Evolutionary conservation across 2,797 vertebrate species (phyloP).

Genomic region (Limnodromus scolopaceus): DNA sequence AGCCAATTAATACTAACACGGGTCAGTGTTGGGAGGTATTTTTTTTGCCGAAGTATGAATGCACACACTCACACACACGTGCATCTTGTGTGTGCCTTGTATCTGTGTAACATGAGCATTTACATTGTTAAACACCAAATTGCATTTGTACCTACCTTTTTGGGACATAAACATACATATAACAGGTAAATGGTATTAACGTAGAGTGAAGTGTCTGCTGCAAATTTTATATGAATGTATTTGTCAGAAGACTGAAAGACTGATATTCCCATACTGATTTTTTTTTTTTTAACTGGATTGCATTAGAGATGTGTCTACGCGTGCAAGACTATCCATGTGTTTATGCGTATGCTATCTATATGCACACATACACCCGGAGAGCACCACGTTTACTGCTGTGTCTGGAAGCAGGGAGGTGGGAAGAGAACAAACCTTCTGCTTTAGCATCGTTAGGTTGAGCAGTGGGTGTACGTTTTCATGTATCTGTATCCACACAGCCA

Average conservation of each 20-base stretch:
- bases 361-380: fast-evolving
- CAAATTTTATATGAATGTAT: fast-evolving
- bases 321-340: fast-evolving
- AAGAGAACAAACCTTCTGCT: fast-evolving
- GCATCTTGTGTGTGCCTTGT: fast-evolving
- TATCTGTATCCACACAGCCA: not conserved
- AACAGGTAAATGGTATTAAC: fast-evolving
- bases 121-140: no score
- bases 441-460: fast-evolving
- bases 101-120: fast-evolving
- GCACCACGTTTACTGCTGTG: not conserved
- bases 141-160: fast-evolving
- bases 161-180: fast-evolving
- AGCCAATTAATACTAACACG: not conserved
- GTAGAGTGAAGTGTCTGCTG: fast-evolving
- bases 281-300: not conserved
- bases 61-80: no score
- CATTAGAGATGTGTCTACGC: fast-evolving
- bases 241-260: fast-evolving
- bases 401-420: not conserved
- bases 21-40: not conserved
- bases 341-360: fast-evolving
- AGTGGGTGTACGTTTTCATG: fast-evolving
- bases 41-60: not conserved
- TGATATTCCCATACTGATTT: fast-evolving